Base-by-base conservation (phyloP, 2,888 invertebrate genomes). In the Sphaeridia pumilis region DNA sequence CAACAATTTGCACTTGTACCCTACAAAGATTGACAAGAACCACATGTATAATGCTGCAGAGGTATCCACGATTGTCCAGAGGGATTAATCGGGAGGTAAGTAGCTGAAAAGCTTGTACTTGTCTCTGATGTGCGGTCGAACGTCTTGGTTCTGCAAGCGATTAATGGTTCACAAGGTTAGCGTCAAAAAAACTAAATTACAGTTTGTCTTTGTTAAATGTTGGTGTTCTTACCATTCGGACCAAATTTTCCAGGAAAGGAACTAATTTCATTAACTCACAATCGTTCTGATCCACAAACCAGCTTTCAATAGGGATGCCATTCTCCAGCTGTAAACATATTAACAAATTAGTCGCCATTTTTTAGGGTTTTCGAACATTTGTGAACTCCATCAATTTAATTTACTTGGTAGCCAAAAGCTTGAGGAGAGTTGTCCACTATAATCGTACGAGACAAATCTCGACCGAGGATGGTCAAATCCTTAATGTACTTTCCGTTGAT, bases 401-500 rank as follows among this genome's bases (percentile, higher is more conserved):
- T 70, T 70, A 83, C 83, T 75, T 86, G 86, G 71, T 86, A 86
- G 56, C 93, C 93, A 72, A 94, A 94, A 12, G 93, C 90, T 76
- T 94, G 87, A 14, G 87, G 86, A 50, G 87, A 87, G 73, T 88
- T 88, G 72, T 88, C 87, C 60, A 88, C 80, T 62, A 88, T 88
- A 64, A 88, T 81, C 34, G 87, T 87, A 71, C 84, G 86, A 22
- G 88, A 82, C 60, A 94, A 75, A 72, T 95, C 94, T 43, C 94
- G 76, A 14, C 93, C 93, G 46, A 95, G 76, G 63, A 94, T 93
- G 10, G 85, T 84, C 52, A 95, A 76, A 72, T 95, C 94, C 70
- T 95, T 94, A 58, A 95, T 89, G 71, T 94, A 95, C 74, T 93
- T 93, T 2, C 93, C 93, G 72, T 90, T 88, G 28, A 94, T 87